Evolutionary conservation across 2,797 vertebrate genomes (phyloP), one percentile per base, ranked within the genome.

Genomic region (Taeniopygia guttata): DNA sequence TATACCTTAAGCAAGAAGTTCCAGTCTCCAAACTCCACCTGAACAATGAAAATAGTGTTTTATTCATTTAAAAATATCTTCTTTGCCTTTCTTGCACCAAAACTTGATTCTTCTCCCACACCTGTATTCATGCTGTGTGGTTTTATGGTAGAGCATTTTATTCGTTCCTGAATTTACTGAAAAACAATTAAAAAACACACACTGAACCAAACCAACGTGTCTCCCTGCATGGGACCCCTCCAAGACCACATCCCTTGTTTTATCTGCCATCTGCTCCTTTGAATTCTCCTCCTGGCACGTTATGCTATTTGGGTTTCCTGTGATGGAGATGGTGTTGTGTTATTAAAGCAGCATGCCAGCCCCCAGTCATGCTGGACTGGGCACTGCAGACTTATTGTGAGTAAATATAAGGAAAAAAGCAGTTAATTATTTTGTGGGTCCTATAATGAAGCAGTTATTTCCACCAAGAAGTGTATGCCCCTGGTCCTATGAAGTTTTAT

Each of bases 221-320:
- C 29, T 83, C 36, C 26, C 54, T 82, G 63, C 55, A 21, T 87
- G 59, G 22, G 32, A 83, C 48, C 45, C 40, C n/a, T 87, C 51
- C 67, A 76, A 77, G 4, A 9, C 64, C 79, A 56, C 49, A 34
- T 30, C 58, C 34, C 66, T 78, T 26, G 29, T 80, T 95, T 85
- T 29, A 66, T 55, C 48, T 76, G 40, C 92, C 63, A 70, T 89
- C 84, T 96, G 90, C 52, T 89, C 59, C 72, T 89, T 34, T 67
- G 68, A 87, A 55, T 80, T 83, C 64, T 91, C 26, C 29, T 76
- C 45, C 59, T 93, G 79, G 60, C 79, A 70, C 3, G 0, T 45
- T 52, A 5, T 26, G 16, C 48, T 55, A 48, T 63, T 58, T n/a
- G 77, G 12, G 48, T 87, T 91, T 89, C 74, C 70, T 36, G 13